phyloP scores from a whole-genome alignment of 2,888 invertebrate species.

The Limnephilus auricula region DNA sequence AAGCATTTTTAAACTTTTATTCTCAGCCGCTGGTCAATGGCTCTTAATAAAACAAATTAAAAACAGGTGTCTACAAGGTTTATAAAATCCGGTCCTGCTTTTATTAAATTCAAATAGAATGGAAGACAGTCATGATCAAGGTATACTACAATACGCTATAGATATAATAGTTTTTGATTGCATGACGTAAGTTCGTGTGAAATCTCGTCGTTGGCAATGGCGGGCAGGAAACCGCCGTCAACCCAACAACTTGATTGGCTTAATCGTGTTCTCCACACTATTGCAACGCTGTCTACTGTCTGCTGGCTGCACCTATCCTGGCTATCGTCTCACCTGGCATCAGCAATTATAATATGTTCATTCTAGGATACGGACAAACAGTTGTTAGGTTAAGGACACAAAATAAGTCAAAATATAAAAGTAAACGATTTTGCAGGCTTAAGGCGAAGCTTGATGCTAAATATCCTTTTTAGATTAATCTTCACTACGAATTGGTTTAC shows the following conservation, averaged over 20 bases:
- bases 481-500: too few species aligned
- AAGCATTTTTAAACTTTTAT: too few species aligned
- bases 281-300: background rate
- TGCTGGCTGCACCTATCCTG: background rate
- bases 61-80: too few species aligned
- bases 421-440: too few species aligned
- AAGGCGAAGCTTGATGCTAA: too few species aligned
- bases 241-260: constrained; percentile 10
- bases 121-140: background rate
- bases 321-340: background rate
- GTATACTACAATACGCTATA: background rate
- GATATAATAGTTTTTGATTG: background rate
- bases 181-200: constrained; percentile 38
- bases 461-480: too few species aligned
- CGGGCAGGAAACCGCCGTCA: constrained; percentile 23
- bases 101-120: background rate
- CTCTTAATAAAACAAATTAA: too few species aligned
- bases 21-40: too few species aligned
- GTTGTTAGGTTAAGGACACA: too few species aligned
- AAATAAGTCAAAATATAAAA: too few species aligned
- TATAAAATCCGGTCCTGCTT: background rate
- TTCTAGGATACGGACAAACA: too few species aligned
- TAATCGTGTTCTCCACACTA: background rate
- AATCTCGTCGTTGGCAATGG: constrained; percentile 5
- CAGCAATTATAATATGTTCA: too few species aligned